Evolutionary conservation across 2,888 invertebrate genomes (phyloP), one percentile per base, ranked within the genome.

Genomic region (Clusia tigrina): DNA sequence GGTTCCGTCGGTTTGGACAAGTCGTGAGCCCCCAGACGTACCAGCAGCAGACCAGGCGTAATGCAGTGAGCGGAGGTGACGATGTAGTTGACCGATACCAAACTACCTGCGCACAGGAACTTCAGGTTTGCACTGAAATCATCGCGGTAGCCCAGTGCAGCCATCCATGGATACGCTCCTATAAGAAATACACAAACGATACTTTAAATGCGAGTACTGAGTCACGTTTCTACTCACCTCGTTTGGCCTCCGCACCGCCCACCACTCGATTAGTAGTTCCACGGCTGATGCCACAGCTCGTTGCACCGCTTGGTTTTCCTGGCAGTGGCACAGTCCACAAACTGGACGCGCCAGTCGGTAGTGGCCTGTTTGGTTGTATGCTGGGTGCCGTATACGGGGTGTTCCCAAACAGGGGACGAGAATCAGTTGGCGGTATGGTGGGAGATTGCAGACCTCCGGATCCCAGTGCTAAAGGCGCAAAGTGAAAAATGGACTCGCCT

Each of bases 121-220:
- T 78, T 76, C 0, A 82, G 1, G 53, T 79, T 89, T 0, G 85
- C 83, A 59, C 74, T 74, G 17, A 69, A 67, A 1, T 84, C 84
- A 52, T 78, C 76, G 2, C 66, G 71, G 64, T 92, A 86, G 74
- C 89, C 92, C 67, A 93, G 88, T 10, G 92, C 91, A 1, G 91
- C 92, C 87, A 93, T 89, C 93, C 93, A 94, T 0, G 93, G 93
- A 89, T 92, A 92, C 54, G 89, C 86, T 23, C 92, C 92, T 61
- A 64, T 2, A 58, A 22, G 53, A n/a, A n/a, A n/a, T n/a, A n/a
- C n/a, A n/a, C 2, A 22, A n/a, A 25, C n/a, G 26, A 12, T 9
- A 32, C 6, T 32, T 32, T 6, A 6, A 15, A 24, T 18, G 2
- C 15, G 17, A 32, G 25, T 51, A 53, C 22, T 2, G 2, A 1